A percentile compares a stretch with the other conserved stretches of the same genome.
These are phyloP conservation scores for Barypeithes pellucidus DNA, from an alignment of 2,888 invertebrate species.

Conservation along the genomic window DNA sequence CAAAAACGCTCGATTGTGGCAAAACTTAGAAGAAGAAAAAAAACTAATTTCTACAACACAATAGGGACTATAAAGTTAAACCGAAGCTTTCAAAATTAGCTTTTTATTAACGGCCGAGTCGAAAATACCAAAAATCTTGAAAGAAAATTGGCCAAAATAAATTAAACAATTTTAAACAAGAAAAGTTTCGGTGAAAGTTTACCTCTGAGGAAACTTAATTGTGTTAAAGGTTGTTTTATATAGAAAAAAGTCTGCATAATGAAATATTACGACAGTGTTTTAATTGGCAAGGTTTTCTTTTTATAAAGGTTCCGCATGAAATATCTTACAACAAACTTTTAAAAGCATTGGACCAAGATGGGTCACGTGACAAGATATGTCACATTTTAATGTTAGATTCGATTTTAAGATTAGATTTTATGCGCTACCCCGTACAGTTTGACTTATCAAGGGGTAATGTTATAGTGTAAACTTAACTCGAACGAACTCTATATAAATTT, in stretches of 20 bases:
- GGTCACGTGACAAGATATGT: too few species aligned
- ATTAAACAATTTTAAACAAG: neutral
- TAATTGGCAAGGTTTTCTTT: neutral
- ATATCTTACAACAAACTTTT: too few species aligned
- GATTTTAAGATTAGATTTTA: too few species aligned
- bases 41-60: neutral
- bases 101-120: neutral
- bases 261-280: neutral
- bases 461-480: too few species aligned
- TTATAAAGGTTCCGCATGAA: neutral
- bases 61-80: neutral
- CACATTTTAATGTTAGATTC: too few species aligned
- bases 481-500: too few species aligned
- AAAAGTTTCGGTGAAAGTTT: neutral
- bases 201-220: neutral
- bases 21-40: too few species aligned
- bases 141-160: neutral
- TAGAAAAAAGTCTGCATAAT: neutral
- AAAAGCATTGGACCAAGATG: neutral
- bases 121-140: neutral
- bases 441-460: too few species aligned
- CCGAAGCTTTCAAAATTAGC: neutral
- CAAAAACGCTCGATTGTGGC: too few species aligned
- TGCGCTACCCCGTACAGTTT: too few species aligned
- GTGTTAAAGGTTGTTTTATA: neutral